Base-by-base conservation (phyloP, 2,113 vertebrate genomes). In the Diadophis punctatus region DNA sequence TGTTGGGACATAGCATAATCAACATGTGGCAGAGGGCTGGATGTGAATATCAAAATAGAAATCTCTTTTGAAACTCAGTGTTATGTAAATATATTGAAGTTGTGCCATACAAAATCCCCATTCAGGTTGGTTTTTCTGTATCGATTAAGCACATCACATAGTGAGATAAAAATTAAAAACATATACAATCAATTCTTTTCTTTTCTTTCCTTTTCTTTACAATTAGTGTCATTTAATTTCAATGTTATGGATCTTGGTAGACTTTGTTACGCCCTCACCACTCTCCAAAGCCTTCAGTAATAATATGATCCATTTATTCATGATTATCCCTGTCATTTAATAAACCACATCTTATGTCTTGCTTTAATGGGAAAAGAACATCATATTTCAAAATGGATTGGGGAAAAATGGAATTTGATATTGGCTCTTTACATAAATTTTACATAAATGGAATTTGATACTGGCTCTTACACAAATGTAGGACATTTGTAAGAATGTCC, bases 61-160 rank as follows among this genome's bases (percentile, higher is more conserved):
- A 92, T 92, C 27, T 55, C 6, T 92, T 89, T 68, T 89, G 63
- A 89, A 92, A 89, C 48, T 34, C 87, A 88, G 60, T n/a, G 9
- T 52, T 88, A 68, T 80, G 39, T 53, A 88, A 48, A 74, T 27
- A 56, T 49, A 84, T 34, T 89, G 27, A 56, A 84, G 34, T 16
- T 58, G 48, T 55, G 20, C 18, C 18, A 56, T 10, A 49, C 63
- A 63, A 30, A 91, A 88, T 68, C 12, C 58, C 23, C 10, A 87
- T n/a, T 20, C 63, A 89, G 87, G 52, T 39, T 49, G 52, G 48
- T 89, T 85, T 34, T 85, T 92, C 84, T 89, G 27, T 30, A 53
- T 23, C 56, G 49, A 85, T 92, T 92, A 89, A 84, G 48, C 27
- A 84, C 58, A 87, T 34, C 27, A 85, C 63, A 34, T 92, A 46